A percentile compares a stretch with the other conserved stretches of the same genome.
phyloP scores from a whole-genome alignment of 1,140 invertebrate genomes.

The Sipha flava region DNA sequence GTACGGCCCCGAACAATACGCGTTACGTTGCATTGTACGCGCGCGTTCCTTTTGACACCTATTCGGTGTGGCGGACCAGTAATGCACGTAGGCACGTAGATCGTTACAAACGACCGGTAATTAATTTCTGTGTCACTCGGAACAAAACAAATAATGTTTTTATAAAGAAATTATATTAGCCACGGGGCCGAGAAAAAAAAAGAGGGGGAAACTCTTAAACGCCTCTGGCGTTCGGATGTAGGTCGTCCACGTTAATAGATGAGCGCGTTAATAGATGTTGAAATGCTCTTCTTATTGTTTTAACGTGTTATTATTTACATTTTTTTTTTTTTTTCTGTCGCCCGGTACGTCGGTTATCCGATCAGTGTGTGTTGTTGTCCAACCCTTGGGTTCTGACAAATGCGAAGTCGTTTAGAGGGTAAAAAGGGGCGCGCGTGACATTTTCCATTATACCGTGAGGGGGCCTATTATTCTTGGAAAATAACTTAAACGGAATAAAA shows the following conservation, averaged over 20 bases:
- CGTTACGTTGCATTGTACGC: no score
- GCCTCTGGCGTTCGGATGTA: not conserved
- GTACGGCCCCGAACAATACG: not conserved
- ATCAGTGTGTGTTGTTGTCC: not conserved
- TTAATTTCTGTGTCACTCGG: not conserved
- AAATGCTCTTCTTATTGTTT: conserved; percentile 7
- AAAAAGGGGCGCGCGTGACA: not conserved
- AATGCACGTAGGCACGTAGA: not conserved
- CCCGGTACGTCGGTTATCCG: not conserved
- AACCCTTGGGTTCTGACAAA: not conserved
- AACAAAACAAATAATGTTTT: not conserved
- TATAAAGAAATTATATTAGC: not conserved
- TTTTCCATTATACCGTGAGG: not conserved
- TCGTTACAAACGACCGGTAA: not conserved
- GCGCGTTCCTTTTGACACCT: not conserved
- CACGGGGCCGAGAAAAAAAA: not conserved
- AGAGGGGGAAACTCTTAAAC: not conserved
- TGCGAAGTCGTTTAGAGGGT: conserved; percentile 13
- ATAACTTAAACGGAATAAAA: not conserved
- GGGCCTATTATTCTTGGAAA: not conserved
- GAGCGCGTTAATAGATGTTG: not conserved
- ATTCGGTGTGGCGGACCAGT: not conserved
- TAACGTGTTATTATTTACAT: not conserved
- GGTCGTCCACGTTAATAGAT: no score
- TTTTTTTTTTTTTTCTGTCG: not conserved